These are phyloP conservation scores for Petrolisthes manimaculis DNA, from an alignment of 2,888 invertebrate species.

Conservation along the genomic window DNA sequence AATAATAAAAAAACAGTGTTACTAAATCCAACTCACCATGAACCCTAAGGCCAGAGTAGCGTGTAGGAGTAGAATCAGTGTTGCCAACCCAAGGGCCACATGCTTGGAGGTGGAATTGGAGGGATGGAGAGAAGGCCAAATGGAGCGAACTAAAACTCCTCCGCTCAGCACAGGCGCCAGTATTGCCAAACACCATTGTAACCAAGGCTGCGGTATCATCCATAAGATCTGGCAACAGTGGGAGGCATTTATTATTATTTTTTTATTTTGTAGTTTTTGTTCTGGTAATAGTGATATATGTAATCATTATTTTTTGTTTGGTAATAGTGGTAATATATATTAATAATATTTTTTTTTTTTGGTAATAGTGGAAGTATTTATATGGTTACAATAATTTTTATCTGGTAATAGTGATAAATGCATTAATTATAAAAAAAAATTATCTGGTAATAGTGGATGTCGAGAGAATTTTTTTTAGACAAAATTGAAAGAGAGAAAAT, in stretches of 20 bases:
- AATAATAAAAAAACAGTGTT: too few species aligned
- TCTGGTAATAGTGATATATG: background rate
- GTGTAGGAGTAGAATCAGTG: slow-evolving; percentile 63
- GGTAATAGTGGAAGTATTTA: too few species aligned
- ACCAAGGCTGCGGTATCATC: slow-evolving; percentile 63
- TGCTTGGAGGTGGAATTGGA: slow-evolving; percentile 51
- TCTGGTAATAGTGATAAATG: background rate
- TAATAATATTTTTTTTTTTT: background rate
- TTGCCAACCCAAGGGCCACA: slow-evolving; percentile 57
- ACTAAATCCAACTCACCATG: slow-evolving; percentile 59
- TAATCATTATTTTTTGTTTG: background rate
- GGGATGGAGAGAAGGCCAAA: slow-evolving; percentile 61
- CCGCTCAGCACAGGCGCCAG: slow-evolving; percentile 64
- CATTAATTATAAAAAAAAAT: too few species aligned
- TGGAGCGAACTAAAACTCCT: slow-evolving; percentile 57
- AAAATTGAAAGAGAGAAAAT: too few species aligned
- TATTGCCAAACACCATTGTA: slow-evolving; percentile 65
- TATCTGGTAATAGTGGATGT: too few species aligned
- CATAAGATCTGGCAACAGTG: slow-evolving; percentile 56
- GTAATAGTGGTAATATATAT: background rate
- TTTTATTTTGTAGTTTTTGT: too few species aligned
- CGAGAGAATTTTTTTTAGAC: too few species aligned
- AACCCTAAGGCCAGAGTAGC: slow-evolving; percentile 63
- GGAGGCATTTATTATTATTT: background rate
- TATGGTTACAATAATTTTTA: too few species aligned